These are phyloP conservation scores for Euphydryas editha DNA, from an alignment of 2,888 invertebrate species.

Conservation along the genomic window DNA sequence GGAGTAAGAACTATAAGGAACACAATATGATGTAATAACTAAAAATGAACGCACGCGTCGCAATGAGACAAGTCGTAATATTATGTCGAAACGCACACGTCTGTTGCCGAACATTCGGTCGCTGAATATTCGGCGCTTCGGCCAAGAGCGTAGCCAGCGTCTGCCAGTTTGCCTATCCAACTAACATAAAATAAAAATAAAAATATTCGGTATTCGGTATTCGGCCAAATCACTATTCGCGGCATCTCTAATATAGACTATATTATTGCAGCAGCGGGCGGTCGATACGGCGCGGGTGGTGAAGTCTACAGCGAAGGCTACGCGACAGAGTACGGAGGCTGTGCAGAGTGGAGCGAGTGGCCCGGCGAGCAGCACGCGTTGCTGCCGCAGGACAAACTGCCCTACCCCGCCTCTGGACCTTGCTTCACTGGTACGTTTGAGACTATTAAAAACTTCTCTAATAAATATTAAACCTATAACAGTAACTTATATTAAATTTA, in stretches of 20 bases:
- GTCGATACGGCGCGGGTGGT: slow-evolving; percentile 65
- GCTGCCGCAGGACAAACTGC: slow-evolving; percentile 78
- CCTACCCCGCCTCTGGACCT: slow-evolving; percentile 82
- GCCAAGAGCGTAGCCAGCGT: no score
- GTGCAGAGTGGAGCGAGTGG: slow-evolving; percentile 79
- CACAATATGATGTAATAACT: no score
- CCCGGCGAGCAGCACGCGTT: slow-evolving; percentile 77
- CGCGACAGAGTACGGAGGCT: slow-evolving; percentile 76
- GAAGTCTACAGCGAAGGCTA: slow-evolving; percentile 77
- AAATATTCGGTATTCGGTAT: no score
- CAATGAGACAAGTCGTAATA: no score
- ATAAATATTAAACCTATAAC: neutral
- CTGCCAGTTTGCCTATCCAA: no score
- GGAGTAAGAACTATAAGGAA: no score
- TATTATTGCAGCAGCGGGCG: slow-evolving; percentile 62
- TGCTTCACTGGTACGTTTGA: slow-evolving; percentile 83
- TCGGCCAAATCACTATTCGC: neutral
- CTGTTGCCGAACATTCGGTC: no score
- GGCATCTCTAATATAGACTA: neutral
- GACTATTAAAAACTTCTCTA: neutral
- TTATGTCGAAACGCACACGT: no score
- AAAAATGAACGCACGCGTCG: no score
- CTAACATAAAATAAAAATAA: no score
- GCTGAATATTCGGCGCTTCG: no score
- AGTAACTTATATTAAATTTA: neutral